These are phyloP conservation scores for Drosophila nr. perissopoda DNA, from an alignment of 2,888 invertebrate genomes.

Conservation along the genomic window DNA sequence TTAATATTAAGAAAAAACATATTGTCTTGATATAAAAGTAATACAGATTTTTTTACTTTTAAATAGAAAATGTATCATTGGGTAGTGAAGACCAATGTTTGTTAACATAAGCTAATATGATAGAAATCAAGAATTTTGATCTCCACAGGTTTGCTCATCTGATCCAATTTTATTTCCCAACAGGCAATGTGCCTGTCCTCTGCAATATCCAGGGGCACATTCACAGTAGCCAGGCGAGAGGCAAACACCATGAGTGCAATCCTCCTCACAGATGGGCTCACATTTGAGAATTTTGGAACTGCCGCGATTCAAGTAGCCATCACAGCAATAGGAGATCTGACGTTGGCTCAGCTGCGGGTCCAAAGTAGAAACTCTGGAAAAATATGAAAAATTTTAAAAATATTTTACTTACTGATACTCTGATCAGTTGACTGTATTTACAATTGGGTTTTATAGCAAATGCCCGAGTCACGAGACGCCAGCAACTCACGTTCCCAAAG, in stretches of 20 bases:
- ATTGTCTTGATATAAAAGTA: no score
- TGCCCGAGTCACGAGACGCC: constrained; percentile 74
- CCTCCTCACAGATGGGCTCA: constrained; percentile 85
- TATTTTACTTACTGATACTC: background rate
- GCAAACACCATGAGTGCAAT: constrained; percentile 86
- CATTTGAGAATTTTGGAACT: constrained; percentile 85
- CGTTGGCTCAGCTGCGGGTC: constrained; percentile 85
- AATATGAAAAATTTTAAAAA: constrained; percentile 1
- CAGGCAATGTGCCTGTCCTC: constrained; percentile 40
- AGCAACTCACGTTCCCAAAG: constrained; percentile 69
- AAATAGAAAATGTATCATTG: background rate
- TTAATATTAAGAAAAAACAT: no score
- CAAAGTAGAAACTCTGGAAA: constrained; percentile 59
- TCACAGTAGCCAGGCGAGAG: constrained; percentile 83
- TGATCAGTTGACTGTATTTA: constrained; percentile 60
- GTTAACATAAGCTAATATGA: background rate
- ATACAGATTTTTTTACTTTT: background rate
- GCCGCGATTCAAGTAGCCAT: constrained; percentile 88
- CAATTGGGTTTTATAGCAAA: constrained; percentile 83
- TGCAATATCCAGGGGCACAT: constrained; percentile 76
- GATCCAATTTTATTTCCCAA: constrained; percentile 36
- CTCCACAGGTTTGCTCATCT: background rate
- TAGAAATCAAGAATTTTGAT: background rate
- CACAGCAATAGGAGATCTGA: constrained; percentile 89
- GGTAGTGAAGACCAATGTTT: background rate